phyloP scores from a whole-genome alignment of 2,888 invertebrate species.

The Drosophila anceps region DNA sequence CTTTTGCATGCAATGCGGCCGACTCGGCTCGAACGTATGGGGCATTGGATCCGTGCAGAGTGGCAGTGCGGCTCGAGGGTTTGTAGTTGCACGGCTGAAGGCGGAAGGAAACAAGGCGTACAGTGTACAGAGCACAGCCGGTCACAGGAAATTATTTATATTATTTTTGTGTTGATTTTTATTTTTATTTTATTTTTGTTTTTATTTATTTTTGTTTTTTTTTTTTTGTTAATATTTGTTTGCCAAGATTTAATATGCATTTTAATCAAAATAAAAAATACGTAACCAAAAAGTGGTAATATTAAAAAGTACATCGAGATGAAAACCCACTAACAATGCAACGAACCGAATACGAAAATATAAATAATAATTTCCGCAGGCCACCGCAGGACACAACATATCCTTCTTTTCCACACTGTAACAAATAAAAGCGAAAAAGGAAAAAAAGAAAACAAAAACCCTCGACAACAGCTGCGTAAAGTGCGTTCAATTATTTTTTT shows the following conservation, averaged over 20 bases:
- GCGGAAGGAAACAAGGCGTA: slow-evolving; percentile 69
- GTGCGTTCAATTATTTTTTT: slow-evolving; percentile 75
- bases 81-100: slow-evolving; percentile 49
- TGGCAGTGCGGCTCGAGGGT: slow-evolving; percentile 19
- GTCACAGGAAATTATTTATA: slow-evolving; percentile 78
- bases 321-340: slow-evolving; percentile 43
- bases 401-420: slow-evolving; percentile 46
- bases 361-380: slow-evolving; percentile 78
- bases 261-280: slow-evolving; percentile 59
- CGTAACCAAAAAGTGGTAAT: slow-evolving; percentile 40
- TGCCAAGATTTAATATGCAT: slow-evolving; percentile 75
- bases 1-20: slow-evolving; percentile 48
- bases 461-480: slow-evolving; percentile 74
- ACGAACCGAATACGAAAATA: slow-evolving; percentile 51
- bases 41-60: slow-evolving; percentile 18
- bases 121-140: slow-evolving; percentile 42
- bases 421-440: slow-evolving; percentile 30
- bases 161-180: slow-evolving; percentile 67
- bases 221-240: slow-evolving; percentile 31
- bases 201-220: background rate
- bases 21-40: slow-evolving; percentile 19
- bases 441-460: slow-evolving; percentile 29
- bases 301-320: slow-evolving; percentile 49
- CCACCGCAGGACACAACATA: slow-evolving; percentile 65
- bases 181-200: slow-evolving; percentile 25